These are phyloP conservation scores for Psittacara wagleri DNA, from an alignment of 2,113 vertebrate species.

Conservation along the genomic window DNA sequence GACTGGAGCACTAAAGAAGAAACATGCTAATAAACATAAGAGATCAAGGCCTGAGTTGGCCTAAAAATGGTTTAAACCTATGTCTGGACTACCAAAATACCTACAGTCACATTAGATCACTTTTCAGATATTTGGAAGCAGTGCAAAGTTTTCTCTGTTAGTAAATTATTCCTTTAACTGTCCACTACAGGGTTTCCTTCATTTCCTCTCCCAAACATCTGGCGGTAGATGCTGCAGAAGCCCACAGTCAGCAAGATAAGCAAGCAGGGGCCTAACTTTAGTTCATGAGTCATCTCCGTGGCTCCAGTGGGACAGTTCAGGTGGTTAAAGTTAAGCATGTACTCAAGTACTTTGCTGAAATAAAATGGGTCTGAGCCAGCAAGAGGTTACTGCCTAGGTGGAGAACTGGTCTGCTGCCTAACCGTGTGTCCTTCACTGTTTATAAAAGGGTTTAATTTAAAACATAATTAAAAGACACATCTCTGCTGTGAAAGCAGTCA, in stretches of 20 bases:
- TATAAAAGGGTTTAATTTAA: background rate
- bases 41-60: background rate
- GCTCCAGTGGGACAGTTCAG: conserved; percentile 55
- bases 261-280: conserved; percentile 51
- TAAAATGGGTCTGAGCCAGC: background rate
- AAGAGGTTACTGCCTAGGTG: background rate
- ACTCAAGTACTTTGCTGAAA: conserved; percentile 22
- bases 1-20: background rate
- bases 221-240: conserved; percentile 40
- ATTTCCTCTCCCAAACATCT: conserved; percentile 58
- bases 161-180: conserved; percentile 50
- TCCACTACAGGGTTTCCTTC: conserved; percentile 53
- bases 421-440: fast-evolving
- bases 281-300: conserved; percentile 28
- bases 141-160: conserved; percentile 51
- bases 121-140: conserved; percentile 38
- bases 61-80: conserved; percentile 5
- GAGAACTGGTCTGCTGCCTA: background rate
- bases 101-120: background rate
- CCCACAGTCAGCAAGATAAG: conserved; percentile 36
- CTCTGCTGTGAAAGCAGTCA: background rate
- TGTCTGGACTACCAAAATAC: conserved; percentile 17
- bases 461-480: background rate
- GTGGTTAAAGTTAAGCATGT: conserved; percentile 48
- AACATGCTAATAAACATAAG: background rate